These are phyloP conservation scores for Amphipyra berbera DNA, from an alignment of 2,888 invertebrate genomes.

Conservation along the genomic window DNA sequence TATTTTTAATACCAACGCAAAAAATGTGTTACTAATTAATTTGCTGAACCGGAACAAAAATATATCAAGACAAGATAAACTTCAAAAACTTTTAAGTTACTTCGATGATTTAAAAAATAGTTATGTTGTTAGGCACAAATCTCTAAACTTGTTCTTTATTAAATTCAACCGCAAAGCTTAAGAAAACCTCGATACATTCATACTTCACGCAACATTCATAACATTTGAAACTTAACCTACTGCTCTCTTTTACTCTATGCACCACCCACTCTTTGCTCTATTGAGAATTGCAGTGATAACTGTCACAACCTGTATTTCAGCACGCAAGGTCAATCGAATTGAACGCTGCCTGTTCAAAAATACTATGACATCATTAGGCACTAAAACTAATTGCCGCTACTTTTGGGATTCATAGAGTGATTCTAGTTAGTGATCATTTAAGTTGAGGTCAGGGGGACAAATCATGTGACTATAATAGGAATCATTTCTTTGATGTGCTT, in stretches of 20 bases:
- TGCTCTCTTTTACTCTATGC: conserved; percentile 56
- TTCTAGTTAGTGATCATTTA: conserved; percentile 29
- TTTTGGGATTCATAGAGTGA: conserved; percentile 42
- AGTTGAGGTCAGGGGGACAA: conserved; percentile 7
- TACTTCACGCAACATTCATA: not conserved
- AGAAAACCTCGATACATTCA: too few relatives aligned
- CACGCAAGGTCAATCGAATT: conserved; percentile 73
- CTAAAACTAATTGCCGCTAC: conserved; percentile 50
- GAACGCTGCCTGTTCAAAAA: conserved; percentile 52
- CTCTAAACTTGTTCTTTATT: too few relatives aligned
- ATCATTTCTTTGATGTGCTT: conserved; percentile 2
- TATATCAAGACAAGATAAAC: too few relatives aligned
- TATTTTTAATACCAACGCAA: not conserved
- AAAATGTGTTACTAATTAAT: conserved; percentile 7
- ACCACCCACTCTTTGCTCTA: conserved; percentile 68
- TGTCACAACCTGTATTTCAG: conserved; percentile 67
- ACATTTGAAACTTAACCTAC: conserved; percentile 23
- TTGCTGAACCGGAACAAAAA: not conserved
- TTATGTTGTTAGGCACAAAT: too few relatives aligned
- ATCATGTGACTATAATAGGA: conserved; percentile 36
- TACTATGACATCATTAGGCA: conserved; percentile 68
- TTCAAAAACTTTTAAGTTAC: too few relatives aligned
- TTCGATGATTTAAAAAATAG: too few relatives aligned
- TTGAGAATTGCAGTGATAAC: conserved; percentile 70
- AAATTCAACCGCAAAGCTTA: too few relatives aligned